Base-by-base conservation (phyloP, 2,113 vertebrate species). In the Hypomesus transpacificus region DNA sequence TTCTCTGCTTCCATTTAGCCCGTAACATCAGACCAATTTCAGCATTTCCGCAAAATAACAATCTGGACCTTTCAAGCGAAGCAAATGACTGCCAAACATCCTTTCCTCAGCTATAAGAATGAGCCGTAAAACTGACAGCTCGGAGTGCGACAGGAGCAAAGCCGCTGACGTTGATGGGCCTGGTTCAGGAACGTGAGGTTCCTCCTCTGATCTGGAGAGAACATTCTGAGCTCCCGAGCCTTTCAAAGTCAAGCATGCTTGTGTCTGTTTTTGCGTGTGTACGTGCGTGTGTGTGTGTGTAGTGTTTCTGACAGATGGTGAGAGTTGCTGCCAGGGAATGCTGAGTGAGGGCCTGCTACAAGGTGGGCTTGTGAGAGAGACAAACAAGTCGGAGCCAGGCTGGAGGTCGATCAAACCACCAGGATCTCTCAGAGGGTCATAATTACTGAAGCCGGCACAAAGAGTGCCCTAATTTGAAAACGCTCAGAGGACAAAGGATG, bases 301-400 rank as follows among this genome's bases (percentile, higher is more conserved):
- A 20, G 24, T 34, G n/a, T 82, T 79, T 82, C 64, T 77, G 84
- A 83, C 88, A 89, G 85, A 91, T 90, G 87, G 89, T 79, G 0
- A 67, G 68, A 64, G 73, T 73, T 52, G 2, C 69, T 85, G 86
- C 86, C 90, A 88, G 73, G 24, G 24, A 53, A 20, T 75, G 78
- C 81, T 76, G 82, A 77, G 76, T 75, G 52, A 75, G 65, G 73
- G 79, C 78, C 11, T 73, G 81, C 61, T 86, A 82, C 79, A 76
- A 82, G 87, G 85, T 82, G 84, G 77, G 82, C 78, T 75, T 70
- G 62, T 78, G 75, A 69, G 78, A 85, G 85, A 88, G 83, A 85
- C 84, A 81, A 85, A 84, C 78, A 80, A 77, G 85, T 83, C 76
- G 76, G 83, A 79, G 79, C 76, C 86, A 81, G 84, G 83, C 87